Percentiles rank a stretch among this genome's conserved stretches.
phyloP scores from a whole-genome alignment of 2,113 vertebrate species.

The Hippocampus mohnikei region DNA sequence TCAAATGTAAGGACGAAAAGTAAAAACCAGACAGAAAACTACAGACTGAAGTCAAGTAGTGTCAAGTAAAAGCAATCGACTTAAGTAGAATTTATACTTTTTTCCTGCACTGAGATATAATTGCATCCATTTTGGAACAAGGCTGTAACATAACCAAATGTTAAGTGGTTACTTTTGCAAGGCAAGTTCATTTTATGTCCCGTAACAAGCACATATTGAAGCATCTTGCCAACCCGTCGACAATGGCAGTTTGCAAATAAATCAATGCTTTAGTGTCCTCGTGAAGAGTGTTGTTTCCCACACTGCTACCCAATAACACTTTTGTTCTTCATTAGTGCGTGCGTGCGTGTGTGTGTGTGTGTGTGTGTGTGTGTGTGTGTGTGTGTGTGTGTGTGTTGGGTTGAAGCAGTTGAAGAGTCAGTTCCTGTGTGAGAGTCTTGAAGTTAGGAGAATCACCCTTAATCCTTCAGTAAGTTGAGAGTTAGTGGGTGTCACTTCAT shows the following conservation, averaged over 20 bases:
- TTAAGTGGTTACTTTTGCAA: not conserved
- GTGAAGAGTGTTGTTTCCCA: constrained; percentile 46
- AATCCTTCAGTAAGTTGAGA: constrained; percentile 29
- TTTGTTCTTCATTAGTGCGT: constrained; percentile 27
- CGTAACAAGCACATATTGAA: constrained; percentile 50
- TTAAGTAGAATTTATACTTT: too few species aligned
- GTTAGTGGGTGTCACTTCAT: constrained; percentile 23
- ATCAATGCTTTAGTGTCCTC: constrained; percentile 61
- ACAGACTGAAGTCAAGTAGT: too few species aligned
- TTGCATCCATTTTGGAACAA: not conserved
- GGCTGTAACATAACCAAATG: too few species aligned
- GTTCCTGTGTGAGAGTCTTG: constrained; percentile 14
- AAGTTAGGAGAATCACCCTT: constrained; percentile 21
- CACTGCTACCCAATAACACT: constrained; percentile 34
- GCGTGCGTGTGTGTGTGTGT: not conserved
- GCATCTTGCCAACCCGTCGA: constrained; percentile 48
- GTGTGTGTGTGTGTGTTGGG: constrained; percentile 4
- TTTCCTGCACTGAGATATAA: not conserved
- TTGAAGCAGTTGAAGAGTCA: constrained; percentile 21
- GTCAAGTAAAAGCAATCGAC: too few species aligned
- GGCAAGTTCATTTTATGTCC: constrained; percentile 41
- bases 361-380: not conserved
- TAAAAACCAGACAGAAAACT: too few species aligned
- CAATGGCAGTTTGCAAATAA: constrained; percentile 2
- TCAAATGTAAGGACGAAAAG: too few species aligned